These are phyloP conservation scores for Caenorhabditis panamensis DNA, from an alignment of 2,888 invertebrate species.

Conservation along the genomic window DNA sequence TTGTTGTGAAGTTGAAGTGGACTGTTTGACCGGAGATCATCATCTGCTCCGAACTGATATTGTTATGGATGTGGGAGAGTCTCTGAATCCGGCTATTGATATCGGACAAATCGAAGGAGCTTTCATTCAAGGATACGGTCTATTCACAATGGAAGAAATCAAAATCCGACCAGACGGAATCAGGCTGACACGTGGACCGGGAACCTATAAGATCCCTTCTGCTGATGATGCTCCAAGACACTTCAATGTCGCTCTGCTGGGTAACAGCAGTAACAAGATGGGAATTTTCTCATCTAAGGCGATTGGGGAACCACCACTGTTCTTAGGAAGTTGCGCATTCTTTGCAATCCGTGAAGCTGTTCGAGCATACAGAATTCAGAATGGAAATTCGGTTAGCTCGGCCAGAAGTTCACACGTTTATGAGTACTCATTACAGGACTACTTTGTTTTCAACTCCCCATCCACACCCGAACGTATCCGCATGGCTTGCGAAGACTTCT, in stretches of 20 bases:
- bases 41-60: conserved; percentile 92
- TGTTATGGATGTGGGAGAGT: conserved; percentile 96
- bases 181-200: conserved; percentile 88
- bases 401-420: not conserved
- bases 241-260: conserved; percentile 93
- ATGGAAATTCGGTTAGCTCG: conserved; percentile 41
- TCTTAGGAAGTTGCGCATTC: conserved; percentile 90
- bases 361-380: conserved; percentile 85
- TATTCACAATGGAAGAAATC: conserved; percentile 92
- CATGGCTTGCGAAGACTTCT: conserved; percentile 89
- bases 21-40: conserved; percentile 95
- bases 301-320: conserved; percentile 95
- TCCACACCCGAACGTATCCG: conserved; percentile 92
- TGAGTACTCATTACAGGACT: conserved; percentile 83
- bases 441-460: conserved; percentile 86
- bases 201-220: conserved; percentile 94
- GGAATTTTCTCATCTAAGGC: conserved; percentile 98
- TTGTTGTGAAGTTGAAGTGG: conserved; percentile 92
- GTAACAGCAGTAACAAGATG: conserved; percentile 91
- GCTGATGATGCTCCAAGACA: conserved; percentile 93
- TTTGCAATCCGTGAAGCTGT: conserved; percentile 92
- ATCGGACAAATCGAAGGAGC: conserved; percentile 97
- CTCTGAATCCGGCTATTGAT: conserved; percentile 96
- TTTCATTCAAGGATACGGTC: conserved; percentile 93
- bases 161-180: conserved; percentile 86